Evolutionary conservation across 2,888 invertebrate genomes (phyloP).

Genomic region (Aleiodes testaceus): DNA sequence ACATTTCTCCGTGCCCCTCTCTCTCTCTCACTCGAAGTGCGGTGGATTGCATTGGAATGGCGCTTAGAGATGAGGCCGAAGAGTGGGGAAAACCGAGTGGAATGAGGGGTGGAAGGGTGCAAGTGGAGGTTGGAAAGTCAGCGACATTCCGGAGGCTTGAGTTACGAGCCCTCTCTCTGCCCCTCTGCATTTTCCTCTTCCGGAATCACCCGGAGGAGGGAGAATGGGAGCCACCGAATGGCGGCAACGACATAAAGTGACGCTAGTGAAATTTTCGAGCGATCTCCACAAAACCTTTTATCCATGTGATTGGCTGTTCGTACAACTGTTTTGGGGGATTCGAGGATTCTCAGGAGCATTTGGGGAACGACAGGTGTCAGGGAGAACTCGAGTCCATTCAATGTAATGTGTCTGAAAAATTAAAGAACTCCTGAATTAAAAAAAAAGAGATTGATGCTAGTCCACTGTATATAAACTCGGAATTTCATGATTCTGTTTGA

Average conservation of each 20-base stretch:
- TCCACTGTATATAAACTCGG: no score
- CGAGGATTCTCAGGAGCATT: not conserved
- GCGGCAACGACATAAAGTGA: conserved; percentile 62
- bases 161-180: conserved; percentile 50
- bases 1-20: not conserved
- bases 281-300: not conserved
- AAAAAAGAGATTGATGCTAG: no score
- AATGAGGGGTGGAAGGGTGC: conserved; percentile 25
- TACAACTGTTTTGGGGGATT: not conserved
- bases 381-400: no score
- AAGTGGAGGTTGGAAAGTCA: conserved; percentile 50
- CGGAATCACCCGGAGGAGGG: conserved; percentile 2
- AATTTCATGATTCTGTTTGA: no score
- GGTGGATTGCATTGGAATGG: conserved; percentile 5
- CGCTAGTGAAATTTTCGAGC: conserved; percentile 47
- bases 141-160: conserved; percentile 55
- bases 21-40: not conserved
- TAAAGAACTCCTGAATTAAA: no score
- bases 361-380: conserved; percentile 22
- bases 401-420: no score
- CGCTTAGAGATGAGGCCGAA: not conserved
- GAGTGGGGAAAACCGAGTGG: conserved; percentile 11
- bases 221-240: conserved; percentile 65
- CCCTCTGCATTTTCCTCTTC: conserved; percentile 23
- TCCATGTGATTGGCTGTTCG: conserved; percentile 47